A percentile compares a stretch with the other conserved stretches of the same genome.
Conservation (phyloP, 2,797 vertebrate species). For the Luscinia luscinia region DNA sequence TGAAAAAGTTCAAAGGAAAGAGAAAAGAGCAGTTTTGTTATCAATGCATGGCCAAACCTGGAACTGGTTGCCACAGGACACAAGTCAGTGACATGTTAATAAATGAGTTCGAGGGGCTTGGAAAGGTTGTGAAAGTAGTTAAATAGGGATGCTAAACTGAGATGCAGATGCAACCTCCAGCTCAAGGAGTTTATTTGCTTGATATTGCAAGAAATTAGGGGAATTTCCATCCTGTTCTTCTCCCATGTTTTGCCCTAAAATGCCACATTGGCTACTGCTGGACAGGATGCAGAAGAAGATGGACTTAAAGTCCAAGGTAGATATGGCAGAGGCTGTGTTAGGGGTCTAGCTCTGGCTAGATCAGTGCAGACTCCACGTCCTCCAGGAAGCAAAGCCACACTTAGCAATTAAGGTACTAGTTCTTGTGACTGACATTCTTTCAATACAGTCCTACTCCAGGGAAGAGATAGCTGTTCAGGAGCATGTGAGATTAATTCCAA, state of each 20-base stretch:
- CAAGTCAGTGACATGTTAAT: neutral
- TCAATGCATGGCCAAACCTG: neutral
- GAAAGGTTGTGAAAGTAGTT: neutral
- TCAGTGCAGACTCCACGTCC: neutral
- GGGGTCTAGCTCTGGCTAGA: neutral
- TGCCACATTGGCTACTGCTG: neutral
- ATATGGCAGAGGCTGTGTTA: neutral
- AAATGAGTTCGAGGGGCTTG: neutral
- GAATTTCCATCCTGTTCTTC: neutral
- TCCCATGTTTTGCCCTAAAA: neutral
- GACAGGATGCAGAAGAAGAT: neutral
- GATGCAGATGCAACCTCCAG: neutral
- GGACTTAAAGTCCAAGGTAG: neutral
- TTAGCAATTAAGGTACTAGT: neutral
- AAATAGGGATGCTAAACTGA: neutral
- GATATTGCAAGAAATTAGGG: neutral
- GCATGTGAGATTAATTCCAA: conserved; percentile 37
- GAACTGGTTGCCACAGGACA: neutral
- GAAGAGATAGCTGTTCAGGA: conserved; percentile 18
- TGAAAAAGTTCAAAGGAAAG: neutral
- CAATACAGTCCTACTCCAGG: neutral
- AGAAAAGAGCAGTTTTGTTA: neutral
- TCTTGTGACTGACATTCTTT: conserved; percentile 1
- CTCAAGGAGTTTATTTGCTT: neutral
- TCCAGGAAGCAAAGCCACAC: neutral